A percentile compares a stretch with the other conserved stretches of the same genome.
These are phyloP conservation scores for Cyclopterus lumpus DNA, from an alignment of 2,797 vertebrate genomes.

Conservation along the genomic window DNA sequence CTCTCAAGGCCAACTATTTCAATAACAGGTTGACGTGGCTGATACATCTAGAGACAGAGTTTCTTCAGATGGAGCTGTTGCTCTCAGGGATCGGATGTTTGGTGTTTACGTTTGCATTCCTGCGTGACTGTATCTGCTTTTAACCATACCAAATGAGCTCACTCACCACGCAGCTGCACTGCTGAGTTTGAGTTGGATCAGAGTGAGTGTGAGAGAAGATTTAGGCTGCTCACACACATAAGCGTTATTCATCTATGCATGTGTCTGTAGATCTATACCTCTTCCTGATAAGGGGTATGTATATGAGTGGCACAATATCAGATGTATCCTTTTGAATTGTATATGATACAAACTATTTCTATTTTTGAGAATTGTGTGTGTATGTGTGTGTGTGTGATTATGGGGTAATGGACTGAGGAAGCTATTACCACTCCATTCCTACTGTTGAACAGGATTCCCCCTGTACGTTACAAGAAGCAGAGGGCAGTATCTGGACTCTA, in stretches of 20 bases:
- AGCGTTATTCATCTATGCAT: slow-evolving; percentile 23
- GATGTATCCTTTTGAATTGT: slow-evolving; percentile 8
- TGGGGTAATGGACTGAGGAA: slow-evolving; percentile 20
- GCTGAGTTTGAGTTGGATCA: slow-evolving; percentile 41
- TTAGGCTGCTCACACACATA: slow-evolving; percentile 6
- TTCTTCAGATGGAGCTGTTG: slow-evolving; percentile 49
- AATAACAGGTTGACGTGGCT: slow-evolving; percentile 29
- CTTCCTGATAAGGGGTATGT: too few species aligned
- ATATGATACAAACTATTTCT: slow-evolving; percentile 6
- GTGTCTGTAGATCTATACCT: slow-evolving; percentile 2
- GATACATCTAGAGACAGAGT: slow-evolving; percentile 37
- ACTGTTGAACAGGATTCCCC: slow-evolving; percentile 34
- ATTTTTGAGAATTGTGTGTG: background rate
- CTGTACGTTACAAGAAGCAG: slow-evolving; percentile 53
- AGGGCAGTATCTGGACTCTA: slow-evolving; percentile 57
- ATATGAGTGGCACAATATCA: background rate
- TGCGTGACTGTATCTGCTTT: slow-evolving; percentile 64
- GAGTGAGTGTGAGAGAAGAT: slow-evolving; percentile 11
- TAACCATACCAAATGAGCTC: slow-evolving; percentile 62
- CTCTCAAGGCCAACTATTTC: slow-evolving; percentile 26
- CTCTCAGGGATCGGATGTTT: slow-evolving; percentile 74
- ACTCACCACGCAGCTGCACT: slow-evolving; percentile 62
- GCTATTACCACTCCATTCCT: slow-evolving; percentile 42
- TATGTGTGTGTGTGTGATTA: slow-evolving; percentile 12
- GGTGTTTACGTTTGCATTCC: slow-evolving; percentile 73